phyloP scores from a whole-genome alignment of 2,113 vertebrate species.

The Brachyistius frenatus region DNA sequence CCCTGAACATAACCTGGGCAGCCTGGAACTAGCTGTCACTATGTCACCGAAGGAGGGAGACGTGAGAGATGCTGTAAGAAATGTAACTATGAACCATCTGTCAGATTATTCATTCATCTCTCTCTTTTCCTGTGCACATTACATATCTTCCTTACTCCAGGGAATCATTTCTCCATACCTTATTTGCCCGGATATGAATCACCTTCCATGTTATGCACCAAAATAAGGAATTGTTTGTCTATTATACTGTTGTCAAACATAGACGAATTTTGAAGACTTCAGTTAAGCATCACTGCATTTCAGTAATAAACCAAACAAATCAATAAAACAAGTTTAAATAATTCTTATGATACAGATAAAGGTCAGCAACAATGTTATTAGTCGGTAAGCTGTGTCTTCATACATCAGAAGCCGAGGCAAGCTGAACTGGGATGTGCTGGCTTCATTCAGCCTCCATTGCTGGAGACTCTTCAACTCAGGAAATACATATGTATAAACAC shows the following conservation, averaged over 20 bases:
- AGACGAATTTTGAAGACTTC: background rate
- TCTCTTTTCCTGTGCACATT: slow-evolving; percentile 9
- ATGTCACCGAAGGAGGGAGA: slow-evolving; percentile 90
- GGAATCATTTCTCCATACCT: background rate
- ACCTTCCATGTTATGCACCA: background rate
- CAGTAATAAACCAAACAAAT: slow-evolving; percentile 2
- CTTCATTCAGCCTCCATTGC: slow-evolving; percentile 41
- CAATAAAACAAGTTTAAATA: background rate
- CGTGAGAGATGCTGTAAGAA: slow-evolving; percentile 90
- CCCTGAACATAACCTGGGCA: slow-evolving; percentile 92
- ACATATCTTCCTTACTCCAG: background rate
- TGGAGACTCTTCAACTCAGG: slow-evolving; percentile 69
- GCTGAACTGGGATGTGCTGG: slow-evolving; percentile 41
- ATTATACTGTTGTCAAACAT: background rate
- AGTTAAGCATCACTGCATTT: background rate
- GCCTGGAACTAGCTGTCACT: slow-evolving; percentile 86
- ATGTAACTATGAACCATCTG: background rate
- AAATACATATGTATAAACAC: slow-evolving; percentile 67
- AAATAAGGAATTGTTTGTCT: background rate
- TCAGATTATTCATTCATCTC: slow-evolving; percentile 11
- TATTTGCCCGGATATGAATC: background rate
- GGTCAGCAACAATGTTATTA: slow-evolving; percentile 18
- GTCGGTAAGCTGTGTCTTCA: slow-evolving; percentile 4
- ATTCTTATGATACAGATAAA: background rate
- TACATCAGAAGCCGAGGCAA: slow-evolving; percentile 28